These are phyloP conservation scores for Aspidiotus rigidus DNA, from an alignment of 2,888 invertebrate species.

Conservation along the genomic window DNA sequence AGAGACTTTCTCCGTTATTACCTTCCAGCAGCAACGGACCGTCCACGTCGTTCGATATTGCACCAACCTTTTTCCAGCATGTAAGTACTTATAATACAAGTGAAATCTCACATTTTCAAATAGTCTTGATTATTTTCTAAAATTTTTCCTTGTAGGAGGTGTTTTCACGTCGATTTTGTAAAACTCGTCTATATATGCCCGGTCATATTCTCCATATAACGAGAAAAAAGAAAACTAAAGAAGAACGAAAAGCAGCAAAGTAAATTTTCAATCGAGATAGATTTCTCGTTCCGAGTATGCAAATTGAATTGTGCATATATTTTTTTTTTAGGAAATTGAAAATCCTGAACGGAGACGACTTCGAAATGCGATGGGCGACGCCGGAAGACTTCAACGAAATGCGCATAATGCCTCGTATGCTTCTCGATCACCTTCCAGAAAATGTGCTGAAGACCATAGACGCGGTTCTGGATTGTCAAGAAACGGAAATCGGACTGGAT, in stretches of 20 bases:
- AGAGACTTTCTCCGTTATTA: constrained; percentile 33
- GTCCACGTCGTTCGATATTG: constrained; percentile 28
- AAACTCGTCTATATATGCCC: constrained; percentile 62
- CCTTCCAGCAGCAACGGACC: constrained; percentile 9
- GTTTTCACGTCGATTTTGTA: constrained; percentile 57
- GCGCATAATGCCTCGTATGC: constrained; percentile 74
- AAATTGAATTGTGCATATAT: neutral
- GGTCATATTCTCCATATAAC: constrained; percentile 73
- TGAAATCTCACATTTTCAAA: neutral
- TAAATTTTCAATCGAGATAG: constrained; percentile 41
- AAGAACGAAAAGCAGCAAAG: constrained; percentile 59
- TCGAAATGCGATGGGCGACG: constrained; percentile 68
- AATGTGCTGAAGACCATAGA: constrained; percentile 62
- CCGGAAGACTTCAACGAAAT: constrained; percentile 73
- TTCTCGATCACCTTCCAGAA: constrained; percentile 77
- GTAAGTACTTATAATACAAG: neutral
- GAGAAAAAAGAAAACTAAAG: constrained; percentile 55
- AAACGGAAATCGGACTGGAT: constrained; percentile 40
- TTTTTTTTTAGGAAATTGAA: constrained; percentile 50
- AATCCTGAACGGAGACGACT: constrained; percentile 51
- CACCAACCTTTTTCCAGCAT: constrained; percentile 11
- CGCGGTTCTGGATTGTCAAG: constrained; percentile 49
- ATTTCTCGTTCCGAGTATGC: too few species aligned
- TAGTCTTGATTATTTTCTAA: neutral
- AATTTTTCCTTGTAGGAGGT: constrained; percentile 48